phyloP scores from a whole-genome alignment of 2,888 invertebrate species.

The Tubulanus polymorphus region DNA sequence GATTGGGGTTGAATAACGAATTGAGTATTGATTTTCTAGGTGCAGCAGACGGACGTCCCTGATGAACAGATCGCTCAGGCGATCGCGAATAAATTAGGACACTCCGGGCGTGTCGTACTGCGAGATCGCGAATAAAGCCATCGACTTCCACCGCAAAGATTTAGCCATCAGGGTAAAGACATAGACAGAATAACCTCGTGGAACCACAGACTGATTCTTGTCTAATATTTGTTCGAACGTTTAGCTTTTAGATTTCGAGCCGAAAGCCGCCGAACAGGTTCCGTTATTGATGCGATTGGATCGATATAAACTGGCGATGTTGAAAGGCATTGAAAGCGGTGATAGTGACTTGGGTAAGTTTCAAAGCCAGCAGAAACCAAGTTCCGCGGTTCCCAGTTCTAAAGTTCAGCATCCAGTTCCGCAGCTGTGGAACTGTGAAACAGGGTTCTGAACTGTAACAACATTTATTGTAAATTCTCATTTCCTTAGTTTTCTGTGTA shows the following conservation, averaged over 20 bases:
- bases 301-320: slow-evolving; percentile 76
- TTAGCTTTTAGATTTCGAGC: slow-evolving; percentile 84
- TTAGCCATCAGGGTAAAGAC: slow-evolving; percentile 89
- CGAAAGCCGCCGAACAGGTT: slow-evolving; percentile 65
- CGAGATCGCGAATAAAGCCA: slow-evolving; percentile 87
- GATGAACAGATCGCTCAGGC: slow-evolving; percentile 83
- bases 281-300: slow-evolving; percentile 75
- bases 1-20: too few species aligned
- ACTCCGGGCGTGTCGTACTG: slow-evolving; percentile 87
- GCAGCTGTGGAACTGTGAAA: too few species aligned
- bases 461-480: too few species aligned
- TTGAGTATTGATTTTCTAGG: slow-evolving; percentile 59
- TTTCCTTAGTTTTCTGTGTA: slow-evolving; percentile 9
- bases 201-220: too few species aligned
- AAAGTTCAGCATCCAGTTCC: too few species aligned
- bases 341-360: slow-evolving; percentile 75
- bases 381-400: too few species aligned
- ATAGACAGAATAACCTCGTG: too few species aligned
- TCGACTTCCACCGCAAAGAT: slow-evolving; percentile 80
- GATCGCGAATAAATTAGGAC: slow-evolving; percentile 83
- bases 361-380: too few species aligned
- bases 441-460: too few species aligned
- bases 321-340: slow-evolving; percentile 89
- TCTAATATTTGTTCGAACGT: too few species aligned
- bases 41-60: slow-evolving; percentile 74